Evolutionary conservation across 2,888 invertebrate species (phyloP).

Genomic region (Scaptomyza flava): DNA sequence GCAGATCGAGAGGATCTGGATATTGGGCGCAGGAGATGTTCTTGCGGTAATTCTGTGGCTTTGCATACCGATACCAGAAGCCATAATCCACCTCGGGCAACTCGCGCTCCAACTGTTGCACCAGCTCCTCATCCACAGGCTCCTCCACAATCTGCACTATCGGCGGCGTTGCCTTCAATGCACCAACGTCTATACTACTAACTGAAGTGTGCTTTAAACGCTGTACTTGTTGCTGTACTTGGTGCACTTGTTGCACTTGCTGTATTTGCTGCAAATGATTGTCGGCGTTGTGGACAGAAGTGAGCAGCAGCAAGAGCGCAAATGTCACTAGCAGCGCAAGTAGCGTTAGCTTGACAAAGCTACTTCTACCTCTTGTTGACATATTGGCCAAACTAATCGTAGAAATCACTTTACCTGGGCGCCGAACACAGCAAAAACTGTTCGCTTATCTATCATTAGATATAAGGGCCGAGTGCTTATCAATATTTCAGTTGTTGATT

Average conservation of each 20-base stretch:
- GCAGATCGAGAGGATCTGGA: conserved; percentile 93
- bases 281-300: conserved; percentile 13
- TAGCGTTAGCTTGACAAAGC: conserved; percentile 39
- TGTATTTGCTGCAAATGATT: conserved; percentile 1
- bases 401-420: conserved; percentile 1
- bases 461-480: conserved; percentile 33
- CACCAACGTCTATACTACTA: too few relatives aligned
- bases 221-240: conserved; percentile 1
- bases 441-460: conserved; percentile 29
- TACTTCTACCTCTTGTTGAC: conserved; percentile 52
- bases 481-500: conserved; percentile 13
- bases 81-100: conserved; percentile 64
- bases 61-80: conserved; percentile 63
- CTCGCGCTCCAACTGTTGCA: conserved; percentile 57
- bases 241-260: background rate
- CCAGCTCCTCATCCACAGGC: conserved; percentile 52
- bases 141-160: conserved; percentile 25
- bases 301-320: conserved; percentile 47
- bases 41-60: conserved; percentile 45
- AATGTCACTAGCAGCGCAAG: conserved; percentile 38
- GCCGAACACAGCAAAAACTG: conserved; percentile 3
- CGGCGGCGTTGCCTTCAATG: conserved; percentile 2
- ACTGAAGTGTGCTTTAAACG: background rate
- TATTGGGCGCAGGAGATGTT: conserved; percentile 89
- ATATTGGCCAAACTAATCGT: conserved; percentile 52